These are phyloP conservation scores for Echiichthys vipera DNA, from an alignment of 2,797 vertebrate genomes.

Conservation along the genomic window DNA sequence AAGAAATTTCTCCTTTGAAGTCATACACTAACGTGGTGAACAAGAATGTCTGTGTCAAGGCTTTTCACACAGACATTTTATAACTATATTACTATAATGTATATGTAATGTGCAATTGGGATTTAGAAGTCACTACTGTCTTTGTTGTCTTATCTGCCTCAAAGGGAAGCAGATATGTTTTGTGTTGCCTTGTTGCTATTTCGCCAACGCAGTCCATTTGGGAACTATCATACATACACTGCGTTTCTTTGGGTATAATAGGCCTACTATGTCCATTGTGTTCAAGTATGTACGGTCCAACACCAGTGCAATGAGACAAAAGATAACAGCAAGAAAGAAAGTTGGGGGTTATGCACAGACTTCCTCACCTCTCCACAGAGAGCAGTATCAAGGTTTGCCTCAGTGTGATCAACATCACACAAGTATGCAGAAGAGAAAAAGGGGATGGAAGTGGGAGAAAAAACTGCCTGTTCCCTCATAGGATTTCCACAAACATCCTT, in stretches of 20 bases:
- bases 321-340: slow-evolving; percentile 22
- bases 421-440: background rate
- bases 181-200: slow-evolving; percentile 27
- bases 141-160: slow-evolving; percentile 24
- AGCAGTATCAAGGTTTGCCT: background rate
- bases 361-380: slow-evolving; percentile 14
- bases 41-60: background rate
- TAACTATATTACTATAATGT: too few relatives aligned
- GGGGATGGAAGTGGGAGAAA: background rate
- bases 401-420: background rate
- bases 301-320: slow-evolving; percentile 50
- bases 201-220: slow-evolving; percentile 18
- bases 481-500: slow-evolving; percentile 1
- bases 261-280: too few relatives aligned
- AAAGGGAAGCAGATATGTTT: background rate
- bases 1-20: slow-evolving; percentile 19
- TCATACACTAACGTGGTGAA: background rate
- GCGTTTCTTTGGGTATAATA: slow-evolving; percentile 32
- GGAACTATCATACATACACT: slow-evolving; percentile 56
- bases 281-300: slow-evolving; percentile 63
- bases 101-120: background rate
- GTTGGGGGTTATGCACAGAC: slow-evolving; percentile 4
- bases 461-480: background rate
- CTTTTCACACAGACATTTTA: background rate
- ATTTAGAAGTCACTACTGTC: too few relatives aligned